These are phyloP conservation scores for Drosophila paranaensis DNA, from an alignment of 2,888 invertebrate genomes.

Conservation along the genomic window DNA sequence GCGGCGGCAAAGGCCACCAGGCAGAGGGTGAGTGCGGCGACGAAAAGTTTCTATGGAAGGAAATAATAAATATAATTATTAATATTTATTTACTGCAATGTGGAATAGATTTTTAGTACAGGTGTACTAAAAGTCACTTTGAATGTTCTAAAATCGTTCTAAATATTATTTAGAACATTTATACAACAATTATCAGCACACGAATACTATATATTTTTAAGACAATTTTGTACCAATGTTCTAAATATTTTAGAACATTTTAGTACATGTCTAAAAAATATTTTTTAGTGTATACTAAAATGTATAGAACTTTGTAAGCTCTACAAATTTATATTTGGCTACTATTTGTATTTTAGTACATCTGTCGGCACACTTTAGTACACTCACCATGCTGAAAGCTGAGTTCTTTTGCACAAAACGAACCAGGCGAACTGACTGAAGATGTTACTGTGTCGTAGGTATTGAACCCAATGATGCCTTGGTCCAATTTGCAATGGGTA, in stretches of 20 bases:
- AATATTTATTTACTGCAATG: not conserved
- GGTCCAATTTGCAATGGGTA: conserved; percentile 56
- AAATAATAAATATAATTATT: not conserved
- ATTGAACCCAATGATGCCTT: conserved; percentile 79
- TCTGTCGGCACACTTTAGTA: not conserved
- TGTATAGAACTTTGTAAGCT: not conserved
- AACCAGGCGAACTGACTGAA: conserved; percentile 56
- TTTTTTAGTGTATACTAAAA: not conserved
- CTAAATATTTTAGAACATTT: not conserved
- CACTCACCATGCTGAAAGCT: conserved; percentile 72
- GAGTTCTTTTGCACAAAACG: conserved; percentile 35
- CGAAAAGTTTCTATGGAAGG: conserved; percentile 75
- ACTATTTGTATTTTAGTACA: not conserved
- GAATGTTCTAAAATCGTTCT: too few species aligned
- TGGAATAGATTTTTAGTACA: not conserved
- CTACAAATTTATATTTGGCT: not conserved
- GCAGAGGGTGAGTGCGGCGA: conserved; percentile 65
- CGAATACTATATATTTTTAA: too few species aligned
- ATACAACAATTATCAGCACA: too few species aligned
- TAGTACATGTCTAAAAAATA: not conserved
- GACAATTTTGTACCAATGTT: not conserved
- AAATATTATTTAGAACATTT: too few species aligned
- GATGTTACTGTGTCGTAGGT: conserved; percentile 70
- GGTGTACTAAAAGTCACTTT: not conserved
- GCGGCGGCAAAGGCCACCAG: conserved; percentile 68